Percentiles rank a stretch among this genome's conserved stretches.
Conservation (phyloP, 2,888 invertebrate genomes). For the Chrysolina haemoptera region DNA sequence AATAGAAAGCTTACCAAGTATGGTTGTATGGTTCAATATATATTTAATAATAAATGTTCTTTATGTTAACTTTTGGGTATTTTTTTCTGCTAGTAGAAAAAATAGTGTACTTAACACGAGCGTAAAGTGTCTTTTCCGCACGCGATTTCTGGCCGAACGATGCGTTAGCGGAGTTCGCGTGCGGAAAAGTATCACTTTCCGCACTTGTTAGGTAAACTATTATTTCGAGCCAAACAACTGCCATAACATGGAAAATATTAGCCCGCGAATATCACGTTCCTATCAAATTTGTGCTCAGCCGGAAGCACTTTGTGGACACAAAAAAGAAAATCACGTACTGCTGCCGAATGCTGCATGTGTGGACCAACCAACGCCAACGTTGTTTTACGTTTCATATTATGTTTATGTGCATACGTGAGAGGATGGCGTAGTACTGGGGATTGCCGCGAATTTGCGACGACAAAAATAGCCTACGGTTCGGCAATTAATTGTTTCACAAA, state of each 20-base stretch:
- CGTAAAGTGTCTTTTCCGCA: too few relatives aligned
- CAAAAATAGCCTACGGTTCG: background rate
- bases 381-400: slow-evolving; percentile 31
- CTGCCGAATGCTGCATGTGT: slow-evolving; percentile 18
- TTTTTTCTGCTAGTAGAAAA: too few relatives aligned
- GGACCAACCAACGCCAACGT: slow-evolving; percentile 2
- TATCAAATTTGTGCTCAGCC: slow-evolving; percentile 1
- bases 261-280: slow-evolving; percentile 10
- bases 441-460: background rate
- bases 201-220: too few relatives aligned
- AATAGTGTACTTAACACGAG: too few relatives aligned
- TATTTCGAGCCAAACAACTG: background rate
- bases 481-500: background rate
- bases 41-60: too few relatives aligned
- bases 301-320: slow-evolving; percentile 17
- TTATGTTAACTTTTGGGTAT: too few relatives aligned
- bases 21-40: too few relatives aligned
- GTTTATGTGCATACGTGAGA: slow-evolving; percentile 25
- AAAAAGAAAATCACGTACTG: slow-evolving; percentile 18
- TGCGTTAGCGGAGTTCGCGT: too few relatives aligned
- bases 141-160: too few relatives aligned
- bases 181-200: too few relatives aligned
- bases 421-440: background rate
- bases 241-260: background rate
- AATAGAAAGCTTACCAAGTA: too few relatives aligned